Percentiles rank a stretch among this genome's conserved stretches.
These are phyloP conservation scores for Ariopsis seemanni DNA, from an alignment of 2,113 vertebrate species.

Conservation along the genomic window DNA sequence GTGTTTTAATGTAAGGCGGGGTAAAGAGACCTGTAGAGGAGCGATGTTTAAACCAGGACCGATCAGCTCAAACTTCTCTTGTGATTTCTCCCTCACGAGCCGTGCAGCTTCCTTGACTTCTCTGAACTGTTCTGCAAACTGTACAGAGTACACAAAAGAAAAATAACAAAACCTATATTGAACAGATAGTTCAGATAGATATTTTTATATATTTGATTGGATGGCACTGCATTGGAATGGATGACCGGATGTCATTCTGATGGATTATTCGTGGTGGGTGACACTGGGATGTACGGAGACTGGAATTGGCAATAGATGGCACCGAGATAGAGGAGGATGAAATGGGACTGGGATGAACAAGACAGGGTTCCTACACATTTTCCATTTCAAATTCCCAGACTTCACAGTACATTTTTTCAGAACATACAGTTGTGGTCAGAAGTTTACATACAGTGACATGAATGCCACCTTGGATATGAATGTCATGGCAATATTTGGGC, in stretches of 20 bases:
- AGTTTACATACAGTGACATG: no score
- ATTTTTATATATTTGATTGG: neutral
- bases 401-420: no score
- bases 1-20: constrained; percentile 31
- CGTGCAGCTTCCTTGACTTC: constrained; percentile 92
- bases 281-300: neutral
- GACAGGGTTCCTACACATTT: no score
- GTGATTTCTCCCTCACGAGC: constrained; percentile 88
- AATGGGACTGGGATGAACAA: neutral
- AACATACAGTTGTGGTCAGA: no score
- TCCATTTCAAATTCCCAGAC: no score
- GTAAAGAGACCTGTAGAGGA: constrained; percentile 82
- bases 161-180: neutral
- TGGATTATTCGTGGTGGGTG: neutral
- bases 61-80: constrained; percentile 90
- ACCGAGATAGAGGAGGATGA: neutral
- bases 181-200: neutral
- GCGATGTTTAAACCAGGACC: constrained; percentile 83
- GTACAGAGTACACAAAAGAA: neutral
- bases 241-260: neutral
- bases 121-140: constrained; percentile 88
- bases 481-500: no score
- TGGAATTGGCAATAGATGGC: neutral
- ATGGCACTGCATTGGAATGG: neutral
- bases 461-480: no score